Percentiles rank a stretch among this genome's conserved stretches.
phyloP scores from a whole-genome alignment of 2,888 invertebrate species.

The Tetragnatha montana region DNA sequence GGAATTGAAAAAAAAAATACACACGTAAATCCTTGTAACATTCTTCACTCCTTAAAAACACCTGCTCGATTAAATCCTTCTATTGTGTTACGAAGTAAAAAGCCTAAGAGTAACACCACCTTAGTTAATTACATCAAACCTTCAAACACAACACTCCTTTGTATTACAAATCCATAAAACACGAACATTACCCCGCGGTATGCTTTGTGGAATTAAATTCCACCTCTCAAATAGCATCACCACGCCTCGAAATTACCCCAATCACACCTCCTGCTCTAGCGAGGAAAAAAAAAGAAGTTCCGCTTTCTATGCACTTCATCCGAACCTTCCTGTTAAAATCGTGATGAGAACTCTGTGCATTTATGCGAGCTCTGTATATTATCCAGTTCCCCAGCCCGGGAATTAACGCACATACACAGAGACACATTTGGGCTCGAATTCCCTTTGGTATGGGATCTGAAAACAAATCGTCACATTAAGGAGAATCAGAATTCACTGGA shows the following conservation, averaged over 20 bases:
- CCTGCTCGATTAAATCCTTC: too few species aligned
- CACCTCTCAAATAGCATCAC: background rate
- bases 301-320: background rate
- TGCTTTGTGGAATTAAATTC: background rate
- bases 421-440: background rate
- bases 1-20: too few species aligned
- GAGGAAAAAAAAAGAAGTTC: background rate
- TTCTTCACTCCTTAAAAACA: too few species aligned
- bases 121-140: too few species aligned
- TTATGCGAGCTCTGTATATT: background rate
- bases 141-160: background rate
- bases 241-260: background rate
- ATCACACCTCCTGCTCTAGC: background rate
- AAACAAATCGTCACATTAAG: background rate
- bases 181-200: background rate
- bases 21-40: too few species aligned
- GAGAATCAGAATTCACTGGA: background rate
- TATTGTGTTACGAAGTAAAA: too few species aligned
- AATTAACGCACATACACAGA: background rate
- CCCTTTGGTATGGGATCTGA: background rate
- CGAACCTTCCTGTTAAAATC: background rate
- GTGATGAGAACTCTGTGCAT: background rate
- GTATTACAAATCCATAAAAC: background rate
- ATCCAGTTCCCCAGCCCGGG: background rate
- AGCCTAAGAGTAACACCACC: too few species aligned